A percentile compares a stretch with the other conserved stretches of the same genome.
Evolutionary conservation across 1,140 invertebrate species (phyloP).

Genomic region (Sitophilus oryzae): DNA sequence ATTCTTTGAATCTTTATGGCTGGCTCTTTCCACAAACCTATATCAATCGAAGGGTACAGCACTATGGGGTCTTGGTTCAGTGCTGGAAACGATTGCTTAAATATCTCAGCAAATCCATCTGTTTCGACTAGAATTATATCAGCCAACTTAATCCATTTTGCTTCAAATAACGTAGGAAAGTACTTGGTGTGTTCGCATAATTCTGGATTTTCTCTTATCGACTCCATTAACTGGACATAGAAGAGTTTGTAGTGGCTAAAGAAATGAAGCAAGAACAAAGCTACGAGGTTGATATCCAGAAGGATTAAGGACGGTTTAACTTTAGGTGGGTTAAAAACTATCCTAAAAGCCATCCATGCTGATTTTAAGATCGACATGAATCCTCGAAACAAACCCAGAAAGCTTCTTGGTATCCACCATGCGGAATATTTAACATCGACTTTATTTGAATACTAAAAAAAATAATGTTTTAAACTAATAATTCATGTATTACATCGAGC

Average conservation of each 20-base stretch:
- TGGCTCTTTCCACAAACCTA: slow-evolving; percentile 33
- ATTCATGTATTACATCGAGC: neutral
- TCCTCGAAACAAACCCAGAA: slow-evolving; percentile 23
- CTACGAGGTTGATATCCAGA: slow-evolving; percentile 31
- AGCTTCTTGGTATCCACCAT: slow-evolving; percentile 33
- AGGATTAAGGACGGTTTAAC: slow-evolving; percentile 30
- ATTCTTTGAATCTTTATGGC: slow-evolving; percentile 33
- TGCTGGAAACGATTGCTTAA: slow-evolving; percentile 32
- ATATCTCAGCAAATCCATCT: slow-evolving; percentile 30
- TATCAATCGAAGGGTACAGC: slow-evolving; percentile 33
- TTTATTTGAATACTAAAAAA: slow-evolving; percentile 22
- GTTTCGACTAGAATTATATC: slow-evolving; percentile 35
- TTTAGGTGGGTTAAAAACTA: slow-evolving; percentile 29
- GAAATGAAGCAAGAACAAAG: slow-evolving; percentile 29
- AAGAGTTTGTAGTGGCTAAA: slow-evolving; percentile 29
- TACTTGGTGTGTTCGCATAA: slow-evolving; percentile 28
- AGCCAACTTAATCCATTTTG: slow-evolving; percentile 31
- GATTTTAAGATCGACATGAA: slow-evolving; percentile 25
- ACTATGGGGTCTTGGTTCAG: slow-evolving; percentile 23
- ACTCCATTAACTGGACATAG: slow-evolving; percentile 30
- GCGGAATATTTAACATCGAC: slow-evolving; percentile 24
- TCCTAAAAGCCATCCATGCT: slow-evolving; percentile 29
- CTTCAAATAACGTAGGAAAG: slow-evolving; percentile 29
- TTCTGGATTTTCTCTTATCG: slow-evolving; percentile 23
- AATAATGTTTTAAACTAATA: no score